Evolutionary conservation across 2,113 vertebrate species (phyloP), one percentile per base, ranked within the genome.

Genomic region (Gavia stellata): DNA sequence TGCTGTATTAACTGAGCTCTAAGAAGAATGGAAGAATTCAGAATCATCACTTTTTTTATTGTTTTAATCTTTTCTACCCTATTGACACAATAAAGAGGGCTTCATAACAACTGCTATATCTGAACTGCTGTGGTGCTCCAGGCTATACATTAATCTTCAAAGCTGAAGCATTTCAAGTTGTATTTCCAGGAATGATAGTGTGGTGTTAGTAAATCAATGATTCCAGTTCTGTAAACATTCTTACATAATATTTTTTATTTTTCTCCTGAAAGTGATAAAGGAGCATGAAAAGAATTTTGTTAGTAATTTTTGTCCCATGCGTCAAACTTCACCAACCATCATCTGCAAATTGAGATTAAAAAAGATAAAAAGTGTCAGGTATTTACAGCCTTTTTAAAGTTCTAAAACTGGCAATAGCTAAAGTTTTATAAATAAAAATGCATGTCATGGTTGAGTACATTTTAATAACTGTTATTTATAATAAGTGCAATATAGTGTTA

Each of bases 391-490:
- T 62, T 63, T 97, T 81, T 42, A 61, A 44, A 86, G 36, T 55
- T 91, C 40, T 94, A 89, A 96, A 96, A 40, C 42, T 86, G 24
- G 17, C 12, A 96, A 92, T 52, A 95, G 38, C 31, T 73, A 52
- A 10, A 78, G 12, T 82, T 96, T 88, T 86, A 80, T 87, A 95
- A 94, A 96, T 71, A 92, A 96, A 97, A 96, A 92, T 12, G 86
- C 31, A 81, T 67, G 63, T 86, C 49, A 94, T 91, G 86, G 47
- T 93, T 97, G 94, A 96, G 88, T 92, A 95, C 84, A 88, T 94
- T 98, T 97, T 97, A 97, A 97, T 97, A 97, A 97, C 56, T 86
- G 40, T 91, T 96, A 97, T 95, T 94, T 93, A 86, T 96, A 95
- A 93, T 91, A 94, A 92, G 17, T 81, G 29, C 10, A 94, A 81